Evolutionary conservation across 2,888 invertebrate species (phyloP), one percentile per base, ranked within the genome.

Genomic region (Hirtodrosophila alboralis): DNA sequence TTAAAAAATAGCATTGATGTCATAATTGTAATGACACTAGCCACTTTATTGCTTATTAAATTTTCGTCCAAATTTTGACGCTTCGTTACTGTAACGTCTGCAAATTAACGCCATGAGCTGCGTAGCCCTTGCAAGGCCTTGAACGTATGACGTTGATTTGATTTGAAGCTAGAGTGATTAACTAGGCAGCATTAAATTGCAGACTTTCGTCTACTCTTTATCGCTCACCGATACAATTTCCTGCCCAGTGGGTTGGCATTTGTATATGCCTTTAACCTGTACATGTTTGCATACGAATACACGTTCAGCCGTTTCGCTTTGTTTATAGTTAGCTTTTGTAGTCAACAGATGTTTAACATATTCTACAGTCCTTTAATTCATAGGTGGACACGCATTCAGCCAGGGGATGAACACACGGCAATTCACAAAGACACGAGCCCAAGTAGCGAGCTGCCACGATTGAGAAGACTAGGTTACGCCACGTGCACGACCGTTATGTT

Each of bases 321-420:
- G 78, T 84, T 79, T 81, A 84, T 83, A 66, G 56, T 83, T 66
- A 41, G 51, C 72, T 81, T 75, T 75, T 78, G 68, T 71, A 60
- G 61, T 51, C 72, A 75, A 78, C 85, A 84, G 68, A 71, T 79
- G 85, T 71, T 78, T 57, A 6, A 65, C 83, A 81, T 62, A 67
- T 65, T 61, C 71, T 60, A 64, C 65, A 65, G 62, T 45, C 40
- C 62, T 63, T 76, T 77, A n/a, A n/a, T n/a, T n/a, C n/a, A n/a
- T n/a, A n/a, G n/a, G n/a, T n/a, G n/a, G n/a, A n/a, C n/a, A n/a
- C n/a, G n/a, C n/a, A n/a, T n/a, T n/a, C n/a, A n/a, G n/a, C n/a
- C n/a, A n/a, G n/a, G n/a, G n/a, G n/a, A n/a, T n/a, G n/a, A n/a
- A n/a, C n/a, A n/a, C n/a, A n/a, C n/a, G n/a, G n/a, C n/a, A n/a